Percentiles rank a stretch among this genome's conserved stretches.
Evolutionary conservation across 2,888 invertebrate species (phyloP).

Genomic region (Scaeva pyrastri): DNA sequence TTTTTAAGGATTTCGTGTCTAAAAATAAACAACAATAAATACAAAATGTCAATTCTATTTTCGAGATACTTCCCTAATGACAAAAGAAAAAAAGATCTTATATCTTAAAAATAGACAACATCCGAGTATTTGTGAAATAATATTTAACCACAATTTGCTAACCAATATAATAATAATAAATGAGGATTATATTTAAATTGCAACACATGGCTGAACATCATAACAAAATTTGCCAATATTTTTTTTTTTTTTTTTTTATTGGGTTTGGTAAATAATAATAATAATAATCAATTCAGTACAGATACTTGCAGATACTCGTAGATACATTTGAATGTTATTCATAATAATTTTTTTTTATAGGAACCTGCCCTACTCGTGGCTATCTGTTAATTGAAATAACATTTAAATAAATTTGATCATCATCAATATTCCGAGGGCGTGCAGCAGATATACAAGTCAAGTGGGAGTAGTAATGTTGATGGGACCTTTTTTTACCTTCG

Average conservation of each 20-base stretch:
- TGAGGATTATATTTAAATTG: background rate
- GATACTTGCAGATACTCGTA: no score
- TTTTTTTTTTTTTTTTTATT: background rate
- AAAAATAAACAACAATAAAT: no score
- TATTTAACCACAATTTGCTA: no score
- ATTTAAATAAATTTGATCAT: constrained; percentile 49
- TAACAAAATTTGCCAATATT: constrained; percentile 5
- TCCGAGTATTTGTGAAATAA: no score
- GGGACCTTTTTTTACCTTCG: background rate
- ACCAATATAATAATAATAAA: no score
- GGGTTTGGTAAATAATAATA: background rate
- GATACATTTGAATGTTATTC: no score
- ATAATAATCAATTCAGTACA: constrained; percentile 11
- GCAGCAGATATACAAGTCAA: background rate
- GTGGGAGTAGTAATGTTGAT: no score
- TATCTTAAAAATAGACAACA: no score
- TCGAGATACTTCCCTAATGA: no score
- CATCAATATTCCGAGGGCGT: constrained; percentile 41
- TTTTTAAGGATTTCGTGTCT: no score
- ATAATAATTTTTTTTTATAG: constrained; percentile 52
- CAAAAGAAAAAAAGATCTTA: no score
- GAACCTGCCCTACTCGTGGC: background rate
- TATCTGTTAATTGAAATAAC: constrained; percentile 56
- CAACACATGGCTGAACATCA: background rate
- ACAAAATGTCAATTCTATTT: no score